phyloP scores from a whole-genome alignment of 1,140 invertebrate species.

The Plodia interpunctella region DNA sequence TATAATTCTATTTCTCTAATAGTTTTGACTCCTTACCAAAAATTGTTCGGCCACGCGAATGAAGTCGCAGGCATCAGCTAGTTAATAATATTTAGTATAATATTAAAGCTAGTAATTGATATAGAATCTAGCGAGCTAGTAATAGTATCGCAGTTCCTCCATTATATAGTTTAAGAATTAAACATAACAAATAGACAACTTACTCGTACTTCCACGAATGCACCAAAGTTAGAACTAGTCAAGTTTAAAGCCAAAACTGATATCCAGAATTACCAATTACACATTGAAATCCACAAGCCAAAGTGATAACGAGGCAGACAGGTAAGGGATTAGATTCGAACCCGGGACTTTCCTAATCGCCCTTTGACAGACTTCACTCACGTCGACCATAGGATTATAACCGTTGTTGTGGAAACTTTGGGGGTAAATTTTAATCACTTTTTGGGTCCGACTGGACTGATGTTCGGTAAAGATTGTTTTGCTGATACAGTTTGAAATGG shows the following conservation, averaged over 20 bases:
- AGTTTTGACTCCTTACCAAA: too few relatives aligned
- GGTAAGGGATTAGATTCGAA: conserved; percentile 15
- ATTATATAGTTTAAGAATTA: too few relatives aligned
- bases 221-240: neutral
- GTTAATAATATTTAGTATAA: too few relatives aligned
- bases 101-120: too few relatives aligned
- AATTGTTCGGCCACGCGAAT: too few relatives aligned
- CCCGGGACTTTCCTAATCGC: conserved; percentile 25
- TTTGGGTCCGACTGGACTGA: neutral
- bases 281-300: neutral
- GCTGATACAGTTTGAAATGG: neutral
- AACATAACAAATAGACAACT: too few relatives aligned
- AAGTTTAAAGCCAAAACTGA: neutral
- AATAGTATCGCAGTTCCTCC: too few relatives aligned
- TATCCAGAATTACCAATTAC: conserved; percentile 1
- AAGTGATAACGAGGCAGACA: conserved; percentile 8
- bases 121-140: too few relatives aligned
- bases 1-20: too few relatives aligned
- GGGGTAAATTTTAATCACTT: conserved; percentile 9
- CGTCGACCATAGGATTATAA: conserved; percentile 27
- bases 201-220: too few relatives aligned
- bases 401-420: conserved; percentile 36
- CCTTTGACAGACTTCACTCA: conserved; percentile 34
- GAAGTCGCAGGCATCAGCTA: too few relatives aligned
- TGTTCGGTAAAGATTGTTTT: neutral